phyloP scores from a whole-genome alignment of 2,113 vertebrate genomes.

The Stegostoma tigrinum region DNA sequence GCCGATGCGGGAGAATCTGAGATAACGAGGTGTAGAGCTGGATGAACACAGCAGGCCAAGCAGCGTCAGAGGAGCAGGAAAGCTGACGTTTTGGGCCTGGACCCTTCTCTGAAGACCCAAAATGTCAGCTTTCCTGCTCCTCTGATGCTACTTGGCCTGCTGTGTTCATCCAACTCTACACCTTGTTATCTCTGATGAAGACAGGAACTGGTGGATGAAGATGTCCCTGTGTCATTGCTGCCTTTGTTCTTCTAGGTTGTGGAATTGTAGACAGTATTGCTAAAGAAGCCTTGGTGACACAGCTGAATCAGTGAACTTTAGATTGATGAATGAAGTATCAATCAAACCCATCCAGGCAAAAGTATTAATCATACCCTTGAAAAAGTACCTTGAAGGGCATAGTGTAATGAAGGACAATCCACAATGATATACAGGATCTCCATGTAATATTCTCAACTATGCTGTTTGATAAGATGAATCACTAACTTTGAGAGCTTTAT shows the following conservation, averaged over 20 bases:
- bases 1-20: no score
- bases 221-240: not conserved
- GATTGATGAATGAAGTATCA: not conserved
- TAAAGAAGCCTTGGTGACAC: not conserved
- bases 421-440: not conserved
- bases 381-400: not conserved
- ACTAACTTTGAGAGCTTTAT: not conserved
- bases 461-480: not conserved
- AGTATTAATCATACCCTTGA: not conserved
- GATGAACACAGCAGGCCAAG: no score
- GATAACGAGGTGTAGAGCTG: no score
- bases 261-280: not conserved
- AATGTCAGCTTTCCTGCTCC: no score
- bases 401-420: not conserved
- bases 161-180: no score
- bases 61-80: no score
- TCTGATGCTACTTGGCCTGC: no score
- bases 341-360: not conserved
- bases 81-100: no score
- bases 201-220: not conserved
- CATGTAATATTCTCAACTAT: not conserved
- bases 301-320: not conserved
- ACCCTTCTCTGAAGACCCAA: no score
- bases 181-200: no score
- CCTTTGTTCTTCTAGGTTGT: not conserved